Evolutionary conservation across 2,113 vertebrate genomes (phyloP).

Genomic region (Tragelaphus strepsiceros): DNA sequence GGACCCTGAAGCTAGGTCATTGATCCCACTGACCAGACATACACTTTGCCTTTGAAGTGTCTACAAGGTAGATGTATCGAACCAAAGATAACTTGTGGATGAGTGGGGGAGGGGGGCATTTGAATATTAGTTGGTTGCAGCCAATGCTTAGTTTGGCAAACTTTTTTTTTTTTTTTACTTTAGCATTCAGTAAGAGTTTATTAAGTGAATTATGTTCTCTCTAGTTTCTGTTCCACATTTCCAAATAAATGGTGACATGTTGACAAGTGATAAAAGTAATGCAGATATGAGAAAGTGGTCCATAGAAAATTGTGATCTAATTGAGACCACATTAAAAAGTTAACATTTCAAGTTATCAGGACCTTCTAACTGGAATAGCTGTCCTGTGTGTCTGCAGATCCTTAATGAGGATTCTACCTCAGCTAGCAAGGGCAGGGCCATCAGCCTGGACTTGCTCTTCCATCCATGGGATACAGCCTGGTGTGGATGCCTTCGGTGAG

Average conservation of each 20-base stretch:
- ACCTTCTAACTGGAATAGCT: background rate
- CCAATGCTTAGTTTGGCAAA: background rate
- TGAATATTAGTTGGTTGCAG: background rate
- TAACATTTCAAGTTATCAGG: background rate
- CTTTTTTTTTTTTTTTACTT: background rate
- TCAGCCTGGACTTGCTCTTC: accelerated
- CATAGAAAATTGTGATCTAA: background rate
- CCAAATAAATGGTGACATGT: background rate
- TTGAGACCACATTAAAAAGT: background rate
- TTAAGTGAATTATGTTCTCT: background rate
- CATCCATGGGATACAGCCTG: accelerated
- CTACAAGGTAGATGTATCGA: background rate
- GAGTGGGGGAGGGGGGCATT: accelerated
- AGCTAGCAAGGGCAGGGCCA: background rate
- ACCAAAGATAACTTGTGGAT: accelerated
- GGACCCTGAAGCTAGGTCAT: background rate
- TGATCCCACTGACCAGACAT: background rate
- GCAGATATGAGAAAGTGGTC: background rate
- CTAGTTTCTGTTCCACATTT: background rate
- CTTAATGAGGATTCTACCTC: background rate
- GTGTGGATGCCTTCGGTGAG: background rate
- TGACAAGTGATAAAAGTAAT: background rate
- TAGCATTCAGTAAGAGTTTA: background rate
- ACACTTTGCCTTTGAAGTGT: background rate
- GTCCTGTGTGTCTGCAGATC: background rate